Evolutionary conservation across 2,888 invertebrate species (phyloP), one percentile per base, ranked within the genome.

Genomic region (Drosophila phalerata): DNA sequence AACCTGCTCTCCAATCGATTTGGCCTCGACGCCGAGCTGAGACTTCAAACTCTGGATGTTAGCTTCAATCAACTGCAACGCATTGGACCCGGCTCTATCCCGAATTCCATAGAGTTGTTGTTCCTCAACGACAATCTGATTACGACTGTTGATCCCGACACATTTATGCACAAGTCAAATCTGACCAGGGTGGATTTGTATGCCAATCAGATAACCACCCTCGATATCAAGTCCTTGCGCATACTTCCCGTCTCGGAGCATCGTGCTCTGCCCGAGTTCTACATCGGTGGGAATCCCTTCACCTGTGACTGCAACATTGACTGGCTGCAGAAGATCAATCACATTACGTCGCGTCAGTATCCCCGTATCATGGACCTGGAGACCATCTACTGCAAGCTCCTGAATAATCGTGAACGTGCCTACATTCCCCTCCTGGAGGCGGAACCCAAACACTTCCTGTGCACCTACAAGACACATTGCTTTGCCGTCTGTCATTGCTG

Each of bases 231-330:
- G 92, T 97, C 98, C 70, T 94, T 98, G 77, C 95, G 97, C 79
- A 94, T 98, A 85, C 95, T 96, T 79, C 96, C 96, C 61, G 96
- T 97, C 69, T 96, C 88, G 88, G 95, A 95, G 66, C 95, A 95
- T 73, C 94, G 95, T 68, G 94, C 95, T 60, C 93, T 97, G 79
- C 97, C 98, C 13, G 97, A 97, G 93, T 97, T 98, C 93, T 97
- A 97, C 93, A 97, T 98, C 74, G 97, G 97, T 40, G 97, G 97
- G 58, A 98, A 98, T 94, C 98, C 98, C 40, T 97, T 98, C 91
- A 96, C 97, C 88, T 98, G 98, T 91, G 97, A 98, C 92, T 98
- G 98, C 94, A 97, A 97, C 83, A 97, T 98, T 95, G 98, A 98
- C 91, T 98, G 98, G 98, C 93, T 98, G 89, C 97, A 98, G 92